Base-by-base conservation (phyloP, 1,140 invertebrate species). In the Melipona quadrifasciata region DNA sequence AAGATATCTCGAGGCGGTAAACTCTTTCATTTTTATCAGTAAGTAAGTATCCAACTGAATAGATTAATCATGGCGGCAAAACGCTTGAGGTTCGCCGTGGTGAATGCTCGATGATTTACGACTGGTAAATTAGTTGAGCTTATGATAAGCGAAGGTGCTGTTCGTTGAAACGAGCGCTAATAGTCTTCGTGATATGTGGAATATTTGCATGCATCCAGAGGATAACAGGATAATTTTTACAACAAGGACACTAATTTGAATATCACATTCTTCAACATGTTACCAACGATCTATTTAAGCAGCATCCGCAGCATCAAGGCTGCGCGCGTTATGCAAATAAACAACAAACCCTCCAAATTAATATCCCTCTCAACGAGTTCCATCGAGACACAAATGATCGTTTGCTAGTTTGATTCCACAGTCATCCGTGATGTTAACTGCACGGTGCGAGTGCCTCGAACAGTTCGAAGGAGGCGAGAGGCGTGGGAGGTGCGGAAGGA, bases 321-420 rank as follows among this genome's bases (percentile, higher is more conserved):
- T 47, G 39, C 39, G 39, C 74, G 31, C 17, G 74, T 10, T 21
- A 21, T 61, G 74, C 27, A 61, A 61, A 76, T 61, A 61, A 57
- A 76, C 39, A 61, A 61, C 57, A 57, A 19, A 39, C 74, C 1
- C 31, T 31, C 55, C 76, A 31, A n/a, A n/a, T 67, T 51, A 67
- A 78, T 78, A 65, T 78, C 27, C 27, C 64, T 51, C n/a, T 27
- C 27, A 11, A 14, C 64, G 47, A 53, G 61, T 78, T 78, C 67
- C 21, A 78, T 39, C 14, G 76, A 53, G 31, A 31, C 31, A 81
- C 71, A 81, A 81, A 81, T 81, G 71, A 72, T 81, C 70, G 57
- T 68, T 83, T 61, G 53, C 39, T 10, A 70, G 75, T 73, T 73
- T 73, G 73, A 73, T 78, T 83, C 78, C 51, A 79, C 76, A 79